A percentile compares a stretch with the other conserved stretches of the same genome.
These are phyloP conservation scores for Simalia tracyae DNA, from an alignment of 2,797 vertebrate genomes.

Conservation along the genomic window DNA sequence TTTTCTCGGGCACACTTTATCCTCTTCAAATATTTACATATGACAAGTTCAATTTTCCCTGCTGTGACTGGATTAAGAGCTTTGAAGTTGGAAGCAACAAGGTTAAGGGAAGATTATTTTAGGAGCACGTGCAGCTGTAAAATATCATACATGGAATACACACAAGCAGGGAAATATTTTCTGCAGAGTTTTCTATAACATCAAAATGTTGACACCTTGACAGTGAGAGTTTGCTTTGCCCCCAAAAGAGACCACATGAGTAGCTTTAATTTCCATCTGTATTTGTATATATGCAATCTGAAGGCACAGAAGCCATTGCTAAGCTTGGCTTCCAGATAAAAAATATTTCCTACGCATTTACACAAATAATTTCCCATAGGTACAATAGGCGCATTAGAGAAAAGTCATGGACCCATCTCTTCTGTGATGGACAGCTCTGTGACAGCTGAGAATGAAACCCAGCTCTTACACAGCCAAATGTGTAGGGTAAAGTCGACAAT, in stretches of 20 bases:
- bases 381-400: background rate
- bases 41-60: background rate
- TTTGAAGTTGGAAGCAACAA: background rate
- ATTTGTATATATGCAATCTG: background rate
- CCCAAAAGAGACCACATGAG: background rate
- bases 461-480: background rate
- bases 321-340: background rate
- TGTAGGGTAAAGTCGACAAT: background rate
- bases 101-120: constrained; percentile 3
- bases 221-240: no score
- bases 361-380: no score
- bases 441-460: background rate
- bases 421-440: background rate
- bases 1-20: background rate
- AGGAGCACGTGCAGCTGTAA: background rate
- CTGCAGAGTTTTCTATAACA: background rate
- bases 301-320: background rate
- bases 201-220: background rate
- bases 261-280: background rate
- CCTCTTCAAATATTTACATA: constrained; percentile 5
- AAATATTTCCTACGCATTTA: background rate
- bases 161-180: background rate
- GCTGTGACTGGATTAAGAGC: background rate
- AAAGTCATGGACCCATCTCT: background rate
- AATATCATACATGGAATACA: background rate